Evolutionary conservation across 2,113 vertebrate genomes (phyloP), one percentile per base, ranked within the genome.

Genomic region (Cranoglanis bouderius): DNA sequence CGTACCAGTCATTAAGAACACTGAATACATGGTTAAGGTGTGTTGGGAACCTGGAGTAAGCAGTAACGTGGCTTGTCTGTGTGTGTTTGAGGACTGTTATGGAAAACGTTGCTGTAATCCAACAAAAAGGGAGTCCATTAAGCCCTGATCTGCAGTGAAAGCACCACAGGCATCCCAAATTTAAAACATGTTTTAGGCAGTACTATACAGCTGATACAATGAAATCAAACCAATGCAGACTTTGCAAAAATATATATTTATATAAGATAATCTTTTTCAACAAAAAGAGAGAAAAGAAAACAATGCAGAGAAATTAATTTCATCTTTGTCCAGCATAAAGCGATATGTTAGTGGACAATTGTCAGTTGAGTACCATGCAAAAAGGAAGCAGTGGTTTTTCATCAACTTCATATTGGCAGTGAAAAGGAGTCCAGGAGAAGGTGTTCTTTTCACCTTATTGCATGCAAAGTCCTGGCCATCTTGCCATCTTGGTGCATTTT

Each of bases 191-290:
- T 92, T 88, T 92, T 90, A 93, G 92, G 89, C 92, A 93, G 78
- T 93, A 93, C 93, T 94, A 93, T 94, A 96, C 94, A 95, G 94
- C 94, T 89, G 93, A 92, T 92, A 95, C 94, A 94, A 93, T 92
- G 89, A 94, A 94, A 94, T 91, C 88, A 94, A 94, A 95, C 90
- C 92, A 93, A 93, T 91, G 93, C 95, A 95, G 94, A 94, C 93
- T 95, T 95, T 95, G 95, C 95, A 96, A 96, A 96, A 96, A 96
- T 96, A 96, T 94, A 96, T 92, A 92, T 95, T 95, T 95, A 94
- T 94, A 94, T 86, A 92, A 90, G 91, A 94, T 93, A 91, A 89
- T 93, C 89, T 93, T 85, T 91, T 86, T 85, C 85, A 87, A 87
- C 91, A 92, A 92, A 91, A 86, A 92, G 94, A 94, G 90, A 89